Evolutionary conservation across 2,797 vertebrate genomes (phyloP).

Genomic region (Serranus cabrilla): DNA sequence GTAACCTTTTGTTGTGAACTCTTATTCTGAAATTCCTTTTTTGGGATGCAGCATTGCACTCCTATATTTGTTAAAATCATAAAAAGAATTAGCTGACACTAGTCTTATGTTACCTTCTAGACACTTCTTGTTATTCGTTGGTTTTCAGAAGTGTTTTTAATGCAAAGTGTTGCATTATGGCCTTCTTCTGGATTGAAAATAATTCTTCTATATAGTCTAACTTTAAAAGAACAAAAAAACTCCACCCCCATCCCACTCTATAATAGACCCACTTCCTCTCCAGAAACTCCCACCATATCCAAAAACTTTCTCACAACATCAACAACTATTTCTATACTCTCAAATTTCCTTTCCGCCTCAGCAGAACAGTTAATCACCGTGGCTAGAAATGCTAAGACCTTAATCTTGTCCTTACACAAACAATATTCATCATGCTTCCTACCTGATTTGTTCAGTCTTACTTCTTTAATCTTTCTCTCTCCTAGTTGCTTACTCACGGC

Average conservation of each 20-base stretch:
- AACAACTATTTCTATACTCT: neutral
- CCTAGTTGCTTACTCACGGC: neutral
- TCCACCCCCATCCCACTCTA: neutral
- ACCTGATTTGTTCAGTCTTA: neutral
- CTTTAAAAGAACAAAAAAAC: neutral
- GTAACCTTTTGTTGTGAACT: neutral
- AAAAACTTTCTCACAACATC: neutral
- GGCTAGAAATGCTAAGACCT: neutral
- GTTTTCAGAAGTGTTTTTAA: neutral
- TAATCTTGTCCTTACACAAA: neutral
- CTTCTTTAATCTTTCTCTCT: neutral
- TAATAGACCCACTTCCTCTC: neutral
- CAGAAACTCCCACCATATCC: neutral
- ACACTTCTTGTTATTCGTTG: too few species aligned
- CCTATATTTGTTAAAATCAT: too few species aligned
- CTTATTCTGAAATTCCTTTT: constrained; percentile 14
- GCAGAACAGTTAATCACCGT: neutral
- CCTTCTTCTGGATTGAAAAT: neutral
- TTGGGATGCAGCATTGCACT: neutral
- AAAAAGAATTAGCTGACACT: too few species aligned
- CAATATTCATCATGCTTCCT: neutral
- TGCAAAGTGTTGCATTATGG: neutral
- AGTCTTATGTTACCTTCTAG: too few species aligned
- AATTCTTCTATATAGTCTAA: too few species aligned
- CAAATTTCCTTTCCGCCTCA: neutral